Base-by-base conservation (phyloP, 2,113 vertebrate species). In the Benitochromis conjunctus region DNA sequence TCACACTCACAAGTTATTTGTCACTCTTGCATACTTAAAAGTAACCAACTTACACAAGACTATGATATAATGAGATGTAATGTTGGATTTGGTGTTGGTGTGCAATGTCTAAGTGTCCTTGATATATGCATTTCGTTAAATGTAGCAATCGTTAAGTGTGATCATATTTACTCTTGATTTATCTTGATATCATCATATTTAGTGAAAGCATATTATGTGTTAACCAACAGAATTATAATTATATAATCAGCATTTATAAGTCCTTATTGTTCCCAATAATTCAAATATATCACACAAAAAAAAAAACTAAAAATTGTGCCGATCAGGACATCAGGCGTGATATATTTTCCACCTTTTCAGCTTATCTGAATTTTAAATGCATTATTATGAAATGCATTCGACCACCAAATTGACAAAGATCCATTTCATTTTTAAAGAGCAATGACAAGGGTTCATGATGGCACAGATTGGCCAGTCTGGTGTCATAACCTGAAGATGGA, bases 381-480 rank as follows among this genome's bases (percentile, higher is more conserved):
- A 19, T 19, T 16, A 19, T 21, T n/a, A 53, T 14, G 64, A 54
- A 38, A 8, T 41, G 7, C 9, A 79, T 41, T 26, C 8, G 26
- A 41, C 16, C 4, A 54, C 51, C 4, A 24, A 43, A 66, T 76
- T 18, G 71, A 53, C 3, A 26, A 69, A 83, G 13, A 36, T 19
- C 3, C 4, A 24, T 34, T 48, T 46, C 2, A 4, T 5, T 34
- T 53, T 53, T 9, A 41, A 79, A 71, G 19, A 31, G 8, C 9
- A 74, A 24, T 62, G 82, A 53, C 5, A 5, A 74, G 11, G 60
- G 34, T 83, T 80, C 12, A 4, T 19, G 16, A 5, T 78, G 91
- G 58, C 91, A 90, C 92, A 86, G 94, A 94, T 94, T 86, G 54
- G 57, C 91, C 94, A 95, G 82, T 95, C 91, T 95, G 89, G 9